Evolutionary conservation across 2,113 vertebrate genomes (phyloP).

Genomic region (Tachysurus vachellii): DNA sequence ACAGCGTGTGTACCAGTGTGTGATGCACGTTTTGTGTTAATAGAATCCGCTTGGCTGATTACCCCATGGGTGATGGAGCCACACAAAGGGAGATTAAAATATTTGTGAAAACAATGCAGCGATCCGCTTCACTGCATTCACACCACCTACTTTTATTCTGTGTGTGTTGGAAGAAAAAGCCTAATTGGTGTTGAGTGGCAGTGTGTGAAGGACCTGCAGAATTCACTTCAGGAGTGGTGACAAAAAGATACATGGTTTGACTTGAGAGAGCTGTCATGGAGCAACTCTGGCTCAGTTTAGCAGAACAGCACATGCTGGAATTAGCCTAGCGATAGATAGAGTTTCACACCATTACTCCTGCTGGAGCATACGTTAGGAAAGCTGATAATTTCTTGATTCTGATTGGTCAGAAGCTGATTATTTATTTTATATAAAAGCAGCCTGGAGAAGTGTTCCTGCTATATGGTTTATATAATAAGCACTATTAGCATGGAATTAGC

Average conservation of each 20-base stretch:
- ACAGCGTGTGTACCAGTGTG: constrained; percentile 46
- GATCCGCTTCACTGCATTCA: constrained; percentile 49
- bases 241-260: constrained; percentile 24
- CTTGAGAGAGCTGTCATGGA: neutral
- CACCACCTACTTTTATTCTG: neutral
- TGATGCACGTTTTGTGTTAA: constrained; percentile 71
- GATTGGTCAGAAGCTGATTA: neutral
- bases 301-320: neutral
- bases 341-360: neutral
- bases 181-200: constrained; percentile 28
- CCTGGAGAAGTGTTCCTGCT: too few relatives aligned
- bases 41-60: constrained; percentile 70
- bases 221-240: neutral
- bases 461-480: neutral
- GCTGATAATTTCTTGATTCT: neutral
- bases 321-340: neutral
- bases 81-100: constrained; percentile 66
- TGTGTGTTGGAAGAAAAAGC: neutral
- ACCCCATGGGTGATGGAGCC: constrained; percentile 68
- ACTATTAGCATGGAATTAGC: too few relatives aligned
- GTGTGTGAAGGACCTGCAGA: constrained; percentile 55
- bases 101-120: constrained; percentile 58
- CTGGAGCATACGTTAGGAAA: neutral
- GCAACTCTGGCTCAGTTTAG: neutral
- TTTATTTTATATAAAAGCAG: neutral